Conservation (phyloP, 1,140 invertebrate genomes). For the Telenomus remus region DNA sequence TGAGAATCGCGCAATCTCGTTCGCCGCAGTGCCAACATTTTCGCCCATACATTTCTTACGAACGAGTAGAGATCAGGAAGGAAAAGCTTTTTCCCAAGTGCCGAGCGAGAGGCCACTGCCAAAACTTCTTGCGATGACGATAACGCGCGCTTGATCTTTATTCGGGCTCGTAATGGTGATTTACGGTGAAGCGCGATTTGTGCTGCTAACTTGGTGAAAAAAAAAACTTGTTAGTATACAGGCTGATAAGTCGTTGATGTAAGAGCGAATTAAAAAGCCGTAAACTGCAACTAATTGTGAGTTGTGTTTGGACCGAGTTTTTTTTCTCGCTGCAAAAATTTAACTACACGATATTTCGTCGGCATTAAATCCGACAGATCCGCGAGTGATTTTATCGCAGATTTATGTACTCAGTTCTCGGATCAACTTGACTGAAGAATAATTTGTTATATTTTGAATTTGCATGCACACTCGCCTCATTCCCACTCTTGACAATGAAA, state of each 20-base stretch:
- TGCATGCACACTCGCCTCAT: too few relatives aligned
- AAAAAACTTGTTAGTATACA: slow-evolving; percentile 19
- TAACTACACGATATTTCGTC: slow-evolving; percentile 11
- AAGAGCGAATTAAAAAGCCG: slow-evolving; percentile 37
- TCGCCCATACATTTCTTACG: slow-evolving; percentile 48
- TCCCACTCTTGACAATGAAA: too few relatives aligned
- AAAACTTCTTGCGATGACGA: slow-evolving; percentile 50
- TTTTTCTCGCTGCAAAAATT: background rate
- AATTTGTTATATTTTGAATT: too few relatives aligned
- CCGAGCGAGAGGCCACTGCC: slow-evolving; percentile 36
- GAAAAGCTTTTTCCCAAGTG: slow-evolving; percentile 42
- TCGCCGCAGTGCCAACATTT: slow-evolving; percentile 36
- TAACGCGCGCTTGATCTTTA: slow-evolving; percentile 56
- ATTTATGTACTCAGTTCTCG: too few relatives aligned
- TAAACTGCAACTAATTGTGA: slow-evolving; percentile 34
- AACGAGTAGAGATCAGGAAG: slow-evolving; percentile 47
- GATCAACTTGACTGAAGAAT: too few relatives aligned
- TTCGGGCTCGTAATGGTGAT: slow-evolving; percentile 50
- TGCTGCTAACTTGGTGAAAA: slow-evolving; percentile 31
- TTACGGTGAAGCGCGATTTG: slow-evolving; percentile 45
- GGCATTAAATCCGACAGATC: too few relatives aligned
- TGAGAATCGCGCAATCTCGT: slow-evolving; percentile 16
- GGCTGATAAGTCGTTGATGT: slow-evolving; percentile 21
- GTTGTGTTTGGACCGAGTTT: slow-evolving; percentile 4
- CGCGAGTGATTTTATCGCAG: too few relatives aligned